Percentiles rank a stretch among this genome's conserved stretches.
phyloP scores from a whole-genome alignment of 92 coral and sea anemone genomes.

The Epizoanthus fatuus region DNA sequence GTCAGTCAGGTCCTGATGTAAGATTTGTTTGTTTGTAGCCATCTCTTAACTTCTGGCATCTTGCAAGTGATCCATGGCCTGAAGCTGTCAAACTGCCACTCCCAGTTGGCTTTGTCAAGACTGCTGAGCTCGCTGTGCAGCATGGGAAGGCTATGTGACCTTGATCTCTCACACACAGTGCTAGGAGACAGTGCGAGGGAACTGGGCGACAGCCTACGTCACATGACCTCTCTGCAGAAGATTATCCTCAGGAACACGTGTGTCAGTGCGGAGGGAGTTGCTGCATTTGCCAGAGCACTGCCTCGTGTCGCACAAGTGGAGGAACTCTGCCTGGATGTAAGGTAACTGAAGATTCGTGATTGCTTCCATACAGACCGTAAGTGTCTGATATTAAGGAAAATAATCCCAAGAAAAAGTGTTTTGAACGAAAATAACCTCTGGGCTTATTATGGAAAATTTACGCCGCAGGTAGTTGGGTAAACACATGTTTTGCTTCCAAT shows the following conservation, averaged over 20 bases:
- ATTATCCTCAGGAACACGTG: neutral
- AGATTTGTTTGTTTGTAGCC: neutral
- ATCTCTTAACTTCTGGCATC: neutral
- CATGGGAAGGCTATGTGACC: neutral
- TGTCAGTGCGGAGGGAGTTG: neutral
- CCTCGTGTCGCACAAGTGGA: neutral
- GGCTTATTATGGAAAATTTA: no score
- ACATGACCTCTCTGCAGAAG: neutral
- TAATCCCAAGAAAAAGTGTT: no score
- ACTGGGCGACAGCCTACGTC: neutral
- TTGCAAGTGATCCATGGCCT: neutral
- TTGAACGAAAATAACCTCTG: no score
- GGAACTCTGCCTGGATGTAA: neutral
- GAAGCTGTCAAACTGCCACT: neutral
- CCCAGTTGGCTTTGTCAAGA: neutral
- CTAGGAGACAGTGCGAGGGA: conserved; percentile 1
- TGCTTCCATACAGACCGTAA: no score
- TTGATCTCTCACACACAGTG: neutral
- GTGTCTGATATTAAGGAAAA: no score
- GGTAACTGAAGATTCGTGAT: neutral
- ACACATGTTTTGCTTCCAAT: no score
- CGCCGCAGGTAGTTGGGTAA: no score
- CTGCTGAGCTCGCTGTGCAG: neutral
- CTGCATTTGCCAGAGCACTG: neutral
- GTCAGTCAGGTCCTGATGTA: neutral